phyloP scores from a whole-genome alignment of 2,888 invertebrate genomes.

The Synergus laeviventris region DNA sequence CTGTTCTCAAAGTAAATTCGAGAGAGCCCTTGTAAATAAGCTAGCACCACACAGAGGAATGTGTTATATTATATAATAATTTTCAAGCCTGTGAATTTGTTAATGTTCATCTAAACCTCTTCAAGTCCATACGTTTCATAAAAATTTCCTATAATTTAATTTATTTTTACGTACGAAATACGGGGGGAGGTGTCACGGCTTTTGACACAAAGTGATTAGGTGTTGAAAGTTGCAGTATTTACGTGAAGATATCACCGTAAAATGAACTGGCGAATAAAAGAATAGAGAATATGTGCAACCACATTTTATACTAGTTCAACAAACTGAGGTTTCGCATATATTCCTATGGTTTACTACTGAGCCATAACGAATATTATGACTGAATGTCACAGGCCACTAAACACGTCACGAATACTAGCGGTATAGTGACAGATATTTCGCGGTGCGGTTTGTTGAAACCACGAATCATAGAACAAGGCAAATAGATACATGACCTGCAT shows the following conservation, averaged over 20 bases:
- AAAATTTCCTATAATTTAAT: no score
- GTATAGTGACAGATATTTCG: slow-evolving; percentile 59
- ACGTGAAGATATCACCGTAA: background rate
- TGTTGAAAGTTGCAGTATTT: background rate
- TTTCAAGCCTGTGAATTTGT: no score
- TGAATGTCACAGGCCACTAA: slow-evolving; percentile 53
- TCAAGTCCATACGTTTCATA: no score
- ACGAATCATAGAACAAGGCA: slow-evolving; percentile 62
- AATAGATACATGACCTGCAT: slow-evolving; percentile 63
- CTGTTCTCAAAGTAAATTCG: no score
- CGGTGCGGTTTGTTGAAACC: slow-evolving; percentile 61
- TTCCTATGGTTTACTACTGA: slow-evolving; percentile 45
- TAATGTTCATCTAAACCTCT: no score
- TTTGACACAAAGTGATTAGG: background rate
- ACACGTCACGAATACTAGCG: slow-evolving; percentile 49
- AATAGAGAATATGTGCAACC: slow-evolving; percentile 17
- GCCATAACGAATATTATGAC: slow-evolving; percentile 53
- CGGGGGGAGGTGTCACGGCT: no score
- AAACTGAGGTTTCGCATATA: slow-evolving; percentile 47
- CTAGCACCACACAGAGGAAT: no score
- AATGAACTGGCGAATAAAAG: background rate
- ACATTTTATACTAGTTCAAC: slow-evolving; percentile 40
- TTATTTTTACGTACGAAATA: no score
- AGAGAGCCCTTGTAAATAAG: no score
- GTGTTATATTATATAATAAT: no score